A percentile compares a stretch with the other conserved stretches of the same genome.
phyloP scores from a whole-genome alignment of 2,113 vertebrate species.

The Brienomyrus longianalis region DNA sequence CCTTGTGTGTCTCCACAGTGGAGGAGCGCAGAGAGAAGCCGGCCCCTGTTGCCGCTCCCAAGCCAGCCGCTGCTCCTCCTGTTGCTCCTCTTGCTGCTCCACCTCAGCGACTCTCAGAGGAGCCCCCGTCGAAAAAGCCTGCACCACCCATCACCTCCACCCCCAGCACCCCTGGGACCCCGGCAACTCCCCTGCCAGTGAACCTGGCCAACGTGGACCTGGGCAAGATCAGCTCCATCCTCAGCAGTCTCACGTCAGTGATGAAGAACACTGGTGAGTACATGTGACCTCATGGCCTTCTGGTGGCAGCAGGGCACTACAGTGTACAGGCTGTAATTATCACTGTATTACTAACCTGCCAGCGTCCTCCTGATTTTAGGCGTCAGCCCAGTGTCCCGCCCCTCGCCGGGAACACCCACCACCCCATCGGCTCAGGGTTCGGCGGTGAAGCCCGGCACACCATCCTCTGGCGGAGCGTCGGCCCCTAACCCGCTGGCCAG shows the following conservation, averaged over 20 bases:
- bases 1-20: constrained; percentile 43
- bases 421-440: constrained; percentile 68
- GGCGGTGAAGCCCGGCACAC: constrained; percentile 63
- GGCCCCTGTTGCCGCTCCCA: constrained; percentile 39
- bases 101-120: constrained; percentile 15
- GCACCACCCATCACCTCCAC: constrained; percentile 32
- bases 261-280: constrained; percentile 93
- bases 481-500: constrained; percentile 79
- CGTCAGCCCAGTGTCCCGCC: constrained; percentile 79
- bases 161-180: constrained; percentile 31
- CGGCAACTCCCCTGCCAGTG: constrained; percentile 62
- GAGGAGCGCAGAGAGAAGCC: constrained; percentile 75
- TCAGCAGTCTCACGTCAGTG: constrained; percentile 85
- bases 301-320: neutral
- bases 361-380: constrained; percentile 45
- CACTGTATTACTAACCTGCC: neutral
- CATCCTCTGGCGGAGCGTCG: constrained; percentile 53
- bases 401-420: constrained; percentile 76
- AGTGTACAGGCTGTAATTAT: neutral
- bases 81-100: constrained; percentile 30
- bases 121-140: constrained; percentile 23
- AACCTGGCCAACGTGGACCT: constrained; percentile 94
- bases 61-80: constrained; percentile 33
- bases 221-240: constrained; percentile 97
- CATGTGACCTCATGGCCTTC: neutral